These are phyloP conservation scores for Gallinago jamesoni DNA, from an alignment of 2,113 vertebrate species.

Conservation along the genomic window DNA sequence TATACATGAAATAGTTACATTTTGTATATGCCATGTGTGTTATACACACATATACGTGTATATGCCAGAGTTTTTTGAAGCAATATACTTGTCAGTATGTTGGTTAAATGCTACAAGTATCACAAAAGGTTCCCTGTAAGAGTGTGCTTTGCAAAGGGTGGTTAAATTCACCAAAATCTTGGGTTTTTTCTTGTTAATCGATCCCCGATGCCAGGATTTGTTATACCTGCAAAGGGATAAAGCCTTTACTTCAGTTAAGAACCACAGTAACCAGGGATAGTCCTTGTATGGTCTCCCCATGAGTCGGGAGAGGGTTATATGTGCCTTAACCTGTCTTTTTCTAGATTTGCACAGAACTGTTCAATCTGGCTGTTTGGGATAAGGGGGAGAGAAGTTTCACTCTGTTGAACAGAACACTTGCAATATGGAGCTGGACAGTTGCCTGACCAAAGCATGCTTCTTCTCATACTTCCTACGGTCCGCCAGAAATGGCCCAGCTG, in stretches of 20 bases:
- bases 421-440: not conserved
- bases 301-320: not conserved
- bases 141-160: not conserved
- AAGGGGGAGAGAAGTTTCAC: not conserved
- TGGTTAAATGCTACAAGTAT: not conserved
- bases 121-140: not conserved
- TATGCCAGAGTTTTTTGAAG: not conserved
- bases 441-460: not conserved
- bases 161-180: not conserved
- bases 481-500: rapidly evolving
- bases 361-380: not conserved
- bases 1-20: not conserved
- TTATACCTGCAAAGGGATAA: not conserved
- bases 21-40: not conserved
- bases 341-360: not conserved
- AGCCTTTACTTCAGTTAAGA: not conserved
- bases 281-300: not conserved
- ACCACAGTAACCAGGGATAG: rapidly evolving
- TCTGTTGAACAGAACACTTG: not conserved
- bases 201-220: not conserved
- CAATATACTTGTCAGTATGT: not conserved
- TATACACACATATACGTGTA: not conserved
- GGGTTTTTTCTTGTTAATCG: not conserved
- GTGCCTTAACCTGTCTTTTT: not conserved
- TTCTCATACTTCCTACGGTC: not conserved